These are phyloP conservation scores for Melieria crassipennis DNA, from an alignment of 2,888 invertebrate genomes.

Conservation along the genomic window DNA sequence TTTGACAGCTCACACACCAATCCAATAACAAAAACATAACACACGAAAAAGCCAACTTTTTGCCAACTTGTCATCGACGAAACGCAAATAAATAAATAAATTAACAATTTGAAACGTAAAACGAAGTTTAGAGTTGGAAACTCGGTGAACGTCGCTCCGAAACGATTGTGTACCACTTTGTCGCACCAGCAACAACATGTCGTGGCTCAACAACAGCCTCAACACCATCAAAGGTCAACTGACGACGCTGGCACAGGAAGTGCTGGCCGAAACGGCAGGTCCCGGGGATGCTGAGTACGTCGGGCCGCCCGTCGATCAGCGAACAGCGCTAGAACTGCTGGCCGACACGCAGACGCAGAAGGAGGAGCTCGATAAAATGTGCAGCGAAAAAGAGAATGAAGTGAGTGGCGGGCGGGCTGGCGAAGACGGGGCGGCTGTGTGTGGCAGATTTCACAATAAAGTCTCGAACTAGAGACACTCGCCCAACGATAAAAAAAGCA, in stretches of 20 bases:
- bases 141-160: constrained; percentile 28
- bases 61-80: constrained; percentile 51
- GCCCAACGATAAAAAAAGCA: no score
- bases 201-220: constrained; percentile 73
- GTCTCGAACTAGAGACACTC: no score
- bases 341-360: constrained; percentile 61
- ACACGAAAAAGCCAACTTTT: constrained; percentile 47
- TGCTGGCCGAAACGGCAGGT: constrained; percentile 80
- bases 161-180: not conserved
- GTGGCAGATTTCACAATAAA: not conserved
- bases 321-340: constrained; percentile 52
- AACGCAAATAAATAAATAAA: constrained; percentile 49
- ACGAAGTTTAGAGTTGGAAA: constrained; percentile 19
- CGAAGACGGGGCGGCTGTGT: constrained; percentile 6
- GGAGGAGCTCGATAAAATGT: constrained; percentile 70
- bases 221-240: constrained; percentile 85
- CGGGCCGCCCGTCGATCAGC: constrained; percentile 43
- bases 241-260: constrained; percentile 85
- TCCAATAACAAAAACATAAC: constrained; percentile 42
- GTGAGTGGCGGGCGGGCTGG: constrained; percentile 62
- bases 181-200: constrained; percentile 65
- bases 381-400: constrained; percentile 71
- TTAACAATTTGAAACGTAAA: constrained; percentile 24
- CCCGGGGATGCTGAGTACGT: constrained; percentile 55
- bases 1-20: constrained; percentile 31